Evolutionary conservation across 2,113 vertebrate genomes (phyloP).

Genomic region (Pagrus major): DNA sequence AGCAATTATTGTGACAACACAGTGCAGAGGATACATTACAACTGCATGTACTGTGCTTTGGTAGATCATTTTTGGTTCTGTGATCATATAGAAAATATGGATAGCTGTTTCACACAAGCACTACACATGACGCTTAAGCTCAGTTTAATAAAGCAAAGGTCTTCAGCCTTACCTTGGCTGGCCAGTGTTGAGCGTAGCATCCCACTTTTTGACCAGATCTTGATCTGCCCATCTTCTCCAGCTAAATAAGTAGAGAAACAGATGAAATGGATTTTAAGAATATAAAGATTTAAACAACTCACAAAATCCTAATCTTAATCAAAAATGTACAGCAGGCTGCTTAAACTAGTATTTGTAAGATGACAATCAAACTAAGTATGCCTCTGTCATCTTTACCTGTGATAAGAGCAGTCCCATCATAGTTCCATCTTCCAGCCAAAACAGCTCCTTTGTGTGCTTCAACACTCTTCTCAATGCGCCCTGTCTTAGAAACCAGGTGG

Average conservation of each 20-base stretch:
- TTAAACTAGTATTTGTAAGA: not conserved
- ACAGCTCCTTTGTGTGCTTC: slow-evolving; percentile 96
- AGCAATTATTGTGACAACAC: slow-evolving; percentile 8
- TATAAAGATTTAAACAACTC: not conserved
- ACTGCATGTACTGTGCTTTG: not conserved
- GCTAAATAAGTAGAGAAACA: slow-evolving; percentile 79
- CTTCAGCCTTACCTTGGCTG: slow-evolving; percentile 89
- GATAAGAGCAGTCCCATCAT: slow-evolving; percentile 94
- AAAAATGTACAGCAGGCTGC: not conserved
- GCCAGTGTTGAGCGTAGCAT: slow-evolving; percentile 97
- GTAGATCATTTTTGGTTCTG: not conserved
- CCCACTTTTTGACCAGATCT: slow-evolving; percentile 98
- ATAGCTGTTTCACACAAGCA: slow-evolving; percentile 4
- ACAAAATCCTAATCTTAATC: not conserved
- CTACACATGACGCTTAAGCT: not conserved
- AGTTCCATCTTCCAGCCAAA: slow-evolving; percentile 95
- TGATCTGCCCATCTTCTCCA: slow-evolving; percentile 98
- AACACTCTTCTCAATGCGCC: slow-evolving; percentile 95
- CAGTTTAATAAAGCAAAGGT: not conserved
- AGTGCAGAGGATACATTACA: slow-evolving; percentile 9
- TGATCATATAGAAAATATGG: not conserved
- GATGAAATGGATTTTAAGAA: not conserved
- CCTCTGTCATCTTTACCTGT: slow-evolving; percentile 86
- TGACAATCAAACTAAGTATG: not conserved
- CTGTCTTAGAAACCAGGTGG: slow-evolving; percentile 92